phyloP scores from a whole-genome alignment of 2,888 invertebrate genomes.

The Mylabris sibirica region DNA sequence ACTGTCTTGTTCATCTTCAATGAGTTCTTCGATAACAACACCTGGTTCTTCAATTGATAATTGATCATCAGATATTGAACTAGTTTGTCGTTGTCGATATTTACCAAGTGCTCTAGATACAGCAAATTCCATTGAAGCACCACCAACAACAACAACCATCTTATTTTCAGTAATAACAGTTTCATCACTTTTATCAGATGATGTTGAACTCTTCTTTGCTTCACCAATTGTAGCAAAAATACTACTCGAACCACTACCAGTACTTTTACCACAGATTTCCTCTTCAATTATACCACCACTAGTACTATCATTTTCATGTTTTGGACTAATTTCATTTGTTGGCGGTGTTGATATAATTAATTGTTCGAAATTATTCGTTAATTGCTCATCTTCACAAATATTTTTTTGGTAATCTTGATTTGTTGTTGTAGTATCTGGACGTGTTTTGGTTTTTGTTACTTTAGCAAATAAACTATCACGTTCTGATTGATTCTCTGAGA shows the following conservation, averaged over 20 bases:
- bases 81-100: constrained; percentile 77
- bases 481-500: constrained; percentile 71
- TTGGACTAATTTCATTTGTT: constrained; percentile 53
- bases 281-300: constrained; percentile 61
- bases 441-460: constrained; percentile 57
- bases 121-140: constrained; percentile 83
- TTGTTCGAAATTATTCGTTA: constrained; percentile 43
- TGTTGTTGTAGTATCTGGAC: constrained; percentile 50
- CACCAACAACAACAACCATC: constrained; percentile 67
- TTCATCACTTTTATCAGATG: constrained; percentile 69
- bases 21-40: constrained; percentile 49
- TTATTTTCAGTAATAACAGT: constrained; percentile 61
- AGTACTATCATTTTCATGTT: constrained; percentile 54
- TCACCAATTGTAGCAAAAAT: constrained; percentile 81
- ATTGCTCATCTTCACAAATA: constrained; percentile 24
- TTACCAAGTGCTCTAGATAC: constrained; percentile 83
- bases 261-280: constrained; percentile 68
- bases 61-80: constrained; percentile 75
- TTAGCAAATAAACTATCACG: constrained; percentile 72
- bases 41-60: constrained; percentile 51
- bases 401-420: not conserved
- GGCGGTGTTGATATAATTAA: constrained; percentile 35
- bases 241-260: constrained; percentile 67
- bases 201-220: constrained; percentile 68
- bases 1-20: constrained; percentile 38